Evolutionary conservation across 2,113 vertebrate species (phyloP).

Genomic region (Dipodomys stephensi): DNA sequence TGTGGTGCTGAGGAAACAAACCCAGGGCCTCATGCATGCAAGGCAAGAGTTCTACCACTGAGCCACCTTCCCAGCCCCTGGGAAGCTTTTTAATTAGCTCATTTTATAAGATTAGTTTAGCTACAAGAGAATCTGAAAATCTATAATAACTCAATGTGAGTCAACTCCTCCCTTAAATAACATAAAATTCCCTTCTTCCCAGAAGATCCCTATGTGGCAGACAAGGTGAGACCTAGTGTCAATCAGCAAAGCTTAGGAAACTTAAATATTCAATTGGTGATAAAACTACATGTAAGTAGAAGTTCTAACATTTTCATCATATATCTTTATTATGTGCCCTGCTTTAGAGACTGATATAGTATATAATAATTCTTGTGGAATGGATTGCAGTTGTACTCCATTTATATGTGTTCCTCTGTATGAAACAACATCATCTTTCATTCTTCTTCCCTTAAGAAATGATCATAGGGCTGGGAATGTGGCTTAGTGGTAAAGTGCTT

Average conservation of each 20-base stretch:
- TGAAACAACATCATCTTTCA: neutral
- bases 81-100: neutral
- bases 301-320: constrained; percentile 19
- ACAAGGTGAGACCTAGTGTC: neutral
- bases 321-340: neutral
- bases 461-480: neutral
- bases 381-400: neutral
- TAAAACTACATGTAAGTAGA: neutral
- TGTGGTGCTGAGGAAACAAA: too few species aligned
- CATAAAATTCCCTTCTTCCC: neutral
- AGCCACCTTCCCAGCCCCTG: too few species aligned
- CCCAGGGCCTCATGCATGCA: too few species aligned
- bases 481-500: too few species aligned
- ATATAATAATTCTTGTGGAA: neutral
- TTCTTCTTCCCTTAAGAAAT: neutral
- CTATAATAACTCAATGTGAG: neutral
- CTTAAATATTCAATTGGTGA: constrained; percentile 3
- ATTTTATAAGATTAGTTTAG: constrained; percentile 36
- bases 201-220: neutral
- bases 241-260: neutral
- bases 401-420: neutral
- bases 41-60: too few species aligned
- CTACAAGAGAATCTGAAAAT: constrained; percentile 41
- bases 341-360: neutral
- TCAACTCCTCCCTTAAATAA: neutral